Base-by-base conservation (phyloP, 2,797 vertebrate species). In the Telmatherina bonti region DNA sequence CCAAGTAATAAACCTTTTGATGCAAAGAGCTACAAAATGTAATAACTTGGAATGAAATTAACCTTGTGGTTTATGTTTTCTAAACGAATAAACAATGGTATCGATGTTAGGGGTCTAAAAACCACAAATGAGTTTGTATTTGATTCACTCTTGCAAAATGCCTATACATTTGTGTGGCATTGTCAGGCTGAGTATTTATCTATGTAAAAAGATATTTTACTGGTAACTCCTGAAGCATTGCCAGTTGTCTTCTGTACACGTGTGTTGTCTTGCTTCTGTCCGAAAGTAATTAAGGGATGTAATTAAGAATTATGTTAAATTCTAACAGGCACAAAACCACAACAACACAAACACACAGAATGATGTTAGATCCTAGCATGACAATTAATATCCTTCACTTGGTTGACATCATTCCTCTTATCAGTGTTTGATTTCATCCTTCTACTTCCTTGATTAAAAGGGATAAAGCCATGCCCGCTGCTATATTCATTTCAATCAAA, bases 381-480 rank as follows among this genome's bases (percentile, higher is more conserved):
- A 71, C 73, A 86, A 82, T 84, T 62, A 81, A 82, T 86, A 87
- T 86, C 70, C 57, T 20, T 81, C 64, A 74, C 62, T 80, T 43
- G 63, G 60, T 75, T 54, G 30, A 77, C 64, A 78, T 81, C 70
- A 67, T 79, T 72, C 76, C 74, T 69, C 11, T 89, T 67, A 67
- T 87, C 79, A 85, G 62, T 59, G 66, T 88, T 85, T 79, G 54
- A 75, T 83, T 79, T 82, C 82, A 88, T 89, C 87, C 74, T 82
- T 85, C 76, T 83, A 88, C 75, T 87, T 84, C 70, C 79, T 91
- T 91, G 85, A 90, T 92, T 91, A 89, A 86, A 88, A 87, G 60
- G 62, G 85, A 89, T 88, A 81, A 88, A 79, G 76, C 63, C 62
- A 62, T 80, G 62, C 62, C 63, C 66, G 73, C 84, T 51, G 80